Conservation (phyloP, 1,140 invertebrate species). For the Papilio aristodemus region DNA sequence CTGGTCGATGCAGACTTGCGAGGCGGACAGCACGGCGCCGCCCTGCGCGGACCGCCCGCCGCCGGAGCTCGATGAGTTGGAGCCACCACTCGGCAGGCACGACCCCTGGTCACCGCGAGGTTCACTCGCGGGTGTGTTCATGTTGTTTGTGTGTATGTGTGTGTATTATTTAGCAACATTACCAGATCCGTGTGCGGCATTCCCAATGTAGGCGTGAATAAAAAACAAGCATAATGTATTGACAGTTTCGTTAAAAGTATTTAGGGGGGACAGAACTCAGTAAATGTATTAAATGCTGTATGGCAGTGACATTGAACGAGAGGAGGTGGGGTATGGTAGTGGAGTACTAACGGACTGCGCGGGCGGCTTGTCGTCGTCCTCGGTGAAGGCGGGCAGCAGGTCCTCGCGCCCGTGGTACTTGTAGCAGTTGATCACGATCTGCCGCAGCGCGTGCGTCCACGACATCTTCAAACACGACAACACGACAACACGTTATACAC, state of each 20-base stretch:
- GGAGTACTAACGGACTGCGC: slow-evolving; percentile 51
- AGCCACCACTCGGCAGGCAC: slow-evolving; percentile 83
- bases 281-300: too few relatives aligned
- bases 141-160: not conserved
- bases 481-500: not conserved
- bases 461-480: slow-evolving; percentile 89
- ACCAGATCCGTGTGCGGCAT: slow-evolving; percentile 61
- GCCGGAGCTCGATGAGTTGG: slow-evolving; percentile 75
- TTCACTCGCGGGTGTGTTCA: not conserved
- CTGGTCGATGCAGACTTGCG: slow-evolving; percentile 86
- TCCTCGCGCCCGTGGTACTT: slow-evolving; percentile 98
- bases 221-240: slow-evolving; percentile 30
- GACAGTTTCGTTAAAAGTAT: not conserved
- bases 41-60: slow-evolving; percentile 52
- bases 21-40: slow-evolving; percentile 65
- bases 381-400: slow-evolving; percentile 95
- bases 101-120: slow-evolving; percentile 43
- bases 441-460: slow-evolving; percentile 98
- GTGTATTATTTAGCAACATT: slow-evolving; percentile 42
- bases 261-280: too few relatives aligned
- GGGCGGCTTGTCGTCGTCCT: slow-evolving; percentile 90
- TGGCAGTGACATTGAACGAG: too few relatives aligned
- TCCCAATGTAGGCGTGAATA: slow-evolving; percentile 46
- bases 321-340: too few relatives aligned
- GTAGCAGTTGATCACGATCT: slow-evolving; percentile 99